Evolutionary conservation across 2,888 invertebrate genomes (phyloP), one percentile per base, ranked within the genome.

Genomic region (Augiades crinisus): DNA sequence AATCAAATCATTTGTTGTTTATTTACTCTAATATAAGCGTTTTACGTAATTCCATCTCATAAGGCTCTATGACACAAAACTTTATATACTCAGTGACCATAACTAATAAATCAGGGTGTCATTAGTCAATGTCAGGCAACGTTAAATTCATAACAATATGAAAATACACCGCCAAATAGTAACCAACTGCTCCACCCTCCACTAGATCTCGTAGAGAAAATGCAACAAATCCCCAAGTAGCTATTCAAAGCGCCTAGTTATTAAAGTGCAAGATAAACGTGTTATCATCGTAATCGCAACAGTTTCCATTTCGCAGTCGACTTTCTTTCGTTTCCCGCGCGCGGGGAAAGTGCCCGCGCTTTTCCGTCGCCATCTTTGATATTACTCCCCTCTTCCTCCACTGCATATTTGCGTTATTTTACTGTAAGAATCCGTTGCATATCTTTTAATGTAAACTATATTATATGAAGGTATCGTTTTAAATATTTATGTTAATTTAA

Each of bases 311-410:
- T 89, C 86, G 78, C 78, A 66, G 72, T 74, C 77, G 74, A 84
- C 87, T 89, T 87, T 85, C 87, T 82, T 85, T 78, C 78, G 81
- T 82, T 89, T 90, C 90, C 86, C 86, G 82, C 81, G 78, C 77
- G 70, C 70, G 79, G 86, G 82, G 87, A 88, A 87, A 84, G 86
- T 86, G 78, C 72, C 70, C 72, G 78, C 85, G 81, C 86, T 89
- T 89, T 88, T 88, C 89, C 86, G 81, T 67, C 83, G 87, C 88
- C 87, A 88, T 88, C 74, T 87, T 86, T 74, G 57, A 67, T 65
- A 44, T 44, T 44, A 12, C 30, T 44, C 43, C 41, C 46, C 43
- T 17, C 43, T 27, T 7, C n/a, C 5, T 17, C 27, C 30, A 8
- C 36, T 16, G 43, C 50, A 44, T 50, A 50, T 50, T 50, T 36